Percentiles rank a stretch among this genome's conserved stretches.
phyloP scores from a whole-genome alignment of 2,888 invertebrate species.

The Eupithecia subfuscata region DNA sequence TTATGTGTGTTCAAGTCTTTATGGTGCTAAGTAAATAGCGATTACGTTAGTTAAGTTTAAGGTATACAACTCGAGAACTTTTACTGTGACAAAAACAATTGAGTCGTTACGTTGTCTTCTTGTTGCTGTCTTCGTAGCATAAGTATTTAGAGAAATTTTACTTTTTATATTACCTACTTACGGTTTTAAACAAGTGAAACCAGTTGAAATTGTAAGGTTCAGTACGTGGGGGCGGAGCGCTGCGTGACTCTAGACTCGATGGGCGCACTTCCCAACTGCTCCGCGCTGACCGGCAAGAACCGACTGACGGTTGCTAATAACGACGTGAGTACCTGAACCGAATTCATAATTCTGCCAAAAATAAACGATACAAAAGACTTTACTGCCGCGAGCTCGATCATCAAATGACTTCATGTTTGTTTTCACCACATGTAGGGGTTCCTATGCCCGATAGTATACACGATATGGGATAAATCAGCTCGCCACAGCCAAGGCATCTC shows the following conservation, averaged over 20 bases:
- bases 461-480: no score
- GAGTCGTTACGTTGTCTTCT: background rate
- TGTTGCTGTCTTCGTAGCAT: background rate
- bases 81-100: constrained; percentile 6
- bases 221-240: constrained; percentile 89
- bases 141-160: background rate
- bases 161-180: background rate
- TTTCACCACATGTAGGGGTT: no score
- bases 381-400: no score
- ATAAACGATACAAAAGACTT: no score
- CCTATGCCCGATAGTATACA: no score
- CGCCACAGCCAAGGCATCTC: no score
- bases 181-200: background rate
- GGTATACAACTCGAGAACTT: background rate
- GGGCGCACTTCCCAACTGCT: constrained; percentile 86
- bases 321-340: constrained; percentile 92
- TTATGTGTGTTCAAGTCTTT: constrained; percentile 22
- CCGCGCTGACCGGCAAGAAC: constrained; percentile 91
- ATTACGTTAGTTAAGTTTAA: background rate
- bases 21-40: constrained; percentile 12
- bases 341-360: no score
- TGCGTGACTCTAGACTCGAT: constrained; percentile 77
- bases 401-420: no score
- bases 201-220: no score
- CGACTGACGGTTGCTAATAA: constrained; percentile 95